A percentile compares a stretch with the other conserved stretches of the same genome.
phyloP scores from a whole-genome alignment of 2,797 vertebrate genomes.

The Helostoma temminkii region DNA sequence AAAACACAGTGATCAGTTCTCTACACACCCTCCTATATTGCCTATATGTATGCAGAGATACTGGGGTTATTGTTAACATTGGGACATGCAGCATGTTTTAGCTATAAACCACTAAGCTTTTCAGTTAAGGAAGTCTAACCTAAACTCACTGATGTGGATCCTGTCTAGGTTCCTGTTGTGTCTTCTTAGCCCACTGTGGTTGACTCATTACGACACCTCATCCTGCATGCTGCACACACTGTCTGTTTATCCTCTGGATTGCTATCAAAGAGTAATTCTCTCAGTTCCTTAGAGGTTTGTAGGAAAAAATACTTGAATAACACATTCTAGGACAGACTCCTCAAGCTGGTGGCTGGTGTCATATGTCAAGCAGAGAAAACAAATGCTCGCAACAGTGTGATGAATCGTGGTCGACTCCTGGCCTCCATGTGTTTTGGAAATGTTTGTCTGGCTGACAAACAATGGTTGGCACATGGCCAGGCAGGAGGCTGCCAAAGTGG shows the following conservation, averaged over 20 bases:
- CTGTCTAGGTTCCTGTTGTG: slow-evolving; percentile 50
- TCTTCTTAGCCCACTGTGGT: slow-evolving; percentile 27
- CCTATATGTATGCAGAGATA: too few relatives aligned
- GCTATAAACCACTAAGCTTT: not conserved
- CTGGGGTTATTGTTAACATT: not conserved
- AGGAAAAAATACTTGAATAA: not conserved
- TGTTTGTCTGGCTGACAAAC: slow-evolving; percentile 81
- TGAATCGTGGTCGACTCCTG: slow-evolving; percentile 50
- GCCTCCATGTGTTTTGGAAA: slow-evolving; percentile 77
- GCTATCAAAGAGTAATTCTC: too few relatives aligned
- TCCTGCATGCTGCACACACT: slow-evolving; percentile 35
- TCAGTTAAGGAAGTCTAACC: slow-evolving; percentile 25
- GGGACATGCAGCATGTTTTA: not conserved
- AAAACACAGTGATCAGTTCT: too few relatives aligned
- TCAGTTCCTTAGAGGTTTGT: not conserved
- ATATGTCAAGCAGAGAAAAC: slow-evolving; percentile 41
- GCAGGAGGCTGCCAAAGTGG: slow-evolving; percentile 68
- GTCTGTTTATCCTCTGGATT: slow-evolving; percentile 50
- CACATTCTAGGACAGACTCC: not conserved
- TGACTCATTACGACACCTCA: slow-evolving; percentile 24
- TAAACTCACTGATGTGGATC: slow-evolving; percentile 17
- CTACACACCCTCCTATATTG: too few relatives aligned
- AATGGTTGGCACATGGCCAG: slow-evolving; percentile 81
- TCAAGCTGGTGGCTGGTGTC: slow-evolving; percentile 17
- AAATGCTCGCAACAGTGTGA: slow-evolving; percentile 29